phyloP scores from a whole-genome alignment of 35 echinoderm and acorn worm species.

The Holothuria glaberrima region DNA sequence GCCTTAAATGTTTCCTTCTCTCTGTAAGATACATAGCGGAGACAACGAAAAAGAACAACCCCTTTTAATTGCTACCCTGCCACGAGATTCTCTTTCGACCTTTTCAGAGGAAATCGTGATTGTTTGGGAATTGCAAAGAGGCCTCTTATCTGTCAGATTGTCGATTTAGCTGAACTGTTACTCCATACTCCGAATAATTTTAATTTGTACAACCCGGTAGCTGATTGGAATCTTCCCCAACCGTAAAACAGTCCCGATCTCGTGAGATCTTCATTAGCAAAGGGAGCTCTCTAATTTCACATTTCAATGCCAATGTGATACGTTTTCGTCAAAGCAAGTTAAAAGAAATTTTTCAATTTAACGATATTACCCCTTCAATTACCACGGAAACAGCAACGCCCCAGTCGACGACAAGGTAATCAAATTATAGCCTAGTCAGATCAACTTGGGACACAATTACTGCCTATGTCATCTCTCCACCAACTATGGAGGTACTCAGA shows the following conservation, averaged over 20 bases:
- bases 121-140: not conserved
- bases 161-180: slow-evolving; percentile 25
- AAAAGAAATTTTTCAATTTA: not conserved
- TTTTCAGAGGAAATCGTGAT: too few species aligned
- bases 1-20: too few species aligned
- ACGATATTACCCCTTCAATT: slow-evolving; percentile 31
- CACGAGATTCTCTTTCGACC: too few species aligned
- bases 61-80: too few species aligned
- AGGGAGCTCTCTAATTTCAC: not conserved
- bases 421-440: slow-evolving; percentile 9
- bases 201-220: slow-evolving; percentile 46
- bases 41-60: too few species aligned
- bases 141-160: not conserved
- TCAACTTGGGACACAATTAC: slow-evolving; percentile 12
- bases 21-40: too few species aligned
- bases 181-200: slow-evolving; percentile 4
- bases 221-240: slow-evolving; percentile 35
- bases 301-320: too few species aligned
- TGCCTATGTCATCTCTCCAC: not conserved
- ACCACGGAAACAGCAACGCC: not conserved
- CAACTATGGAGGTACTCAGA: not conserved
- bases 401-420: slow-evolving; percentile 1
- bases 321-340: too few species aligned
- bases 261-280: slow-evolving; percentile 17
- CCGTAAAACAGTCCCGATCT: slow-evolving; percentile 19